Conservation (phyloP, 2,113 vertebrate genomes). For the Cnemophilus loriae region DNA sequence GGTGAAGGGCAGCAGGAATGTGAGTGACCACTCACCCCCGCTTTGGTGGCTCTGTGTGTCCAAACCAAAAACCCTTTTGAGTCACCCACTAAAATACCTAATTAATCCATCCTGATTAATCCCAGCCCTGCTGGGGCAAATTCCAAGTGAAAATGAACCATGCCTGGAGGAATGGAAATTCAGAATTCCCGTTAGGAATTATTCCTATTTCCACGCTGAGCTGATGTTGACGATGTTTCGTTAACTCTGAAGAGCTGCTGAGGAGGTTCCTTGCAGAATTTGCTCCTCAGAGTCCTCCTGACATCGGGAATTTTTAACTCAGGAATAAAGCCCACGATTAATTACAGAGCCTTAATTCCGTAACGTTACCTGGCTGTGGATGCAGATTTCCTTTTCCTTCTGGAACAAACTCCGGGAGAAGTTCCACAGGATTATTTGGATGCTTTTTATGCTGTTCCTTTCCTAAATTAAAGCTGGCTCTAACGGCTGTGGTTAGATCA, state of each 20-base stretch:
- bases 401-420: neutral
- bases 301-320: neutral
- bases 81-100: neutral
- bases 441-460: neutral
- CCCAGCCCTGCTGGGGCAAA: neutral
- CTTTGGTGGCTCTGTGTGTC: neutral
- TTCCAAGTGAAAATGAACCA: neutral
- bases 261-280: neutral
- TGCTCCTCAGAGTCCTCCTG: neutral
- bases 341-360: neutral
- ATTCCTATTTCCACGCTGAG: neutral
- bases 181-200: neutral
- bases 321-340: neutral
- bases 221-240: neutral
- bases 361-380: neutral
- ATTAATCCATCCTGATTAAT: neutral
- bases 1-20: neutral
- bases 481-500: neutral
- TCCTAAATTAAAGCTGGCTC: neutral
- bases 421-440: neutral
- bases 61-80: neutral
- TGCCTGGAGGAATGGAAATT: neutral
- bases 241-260: neutral
- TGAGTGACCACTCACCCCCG: rapidly evolving
- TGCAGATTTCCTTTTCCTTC: neutral